Conservation (phyloP, 1,140 invertebrate genomes). For the fruit fly (Drosophila melanogaster) region Release_6_plus_ISO1_MT NT_033779.5:21127501-21128000, state of each 20-base stretch:
- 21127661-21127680: conserved; percentile 37
- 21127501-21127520: no score
- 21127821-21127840: conserved; percentile 3
- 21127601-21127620: conserved; percentile 59
- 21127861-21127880: conserved; percentile 82
- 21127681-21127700: conserved; percentile 18
- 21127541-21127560: neutral
- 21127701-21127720: conserved; percentile 15
- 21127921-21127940: conserved; percentile 94
- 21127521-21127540: neutral
- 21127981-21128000: conserved; percentile 94
- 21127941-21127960: conserved; percentile 95
- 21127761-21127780: conserved; percentile 33
- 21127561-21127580: conserved; percentile 11
- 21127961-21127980: conserved; percentile 88
- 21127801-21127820: neutral
- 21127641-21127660: conserved; percentile 27
- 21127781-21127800: conserved; percentile 3
- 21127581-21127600: conserved; percentile 15
- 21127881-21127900: conserved; percentile 78
- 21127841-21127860: conserved; percentile 73
- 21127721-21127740: conserved; percentile 15
- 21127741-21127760: conserved; percentile 25
- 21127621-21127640: conserved; percentile 47
- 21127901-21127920: conserved; percentile 87